phyloP scores from a whole-genome alignment of 2,888 invertebrate species.

The Schrankia costaestrigalis region DNA sequence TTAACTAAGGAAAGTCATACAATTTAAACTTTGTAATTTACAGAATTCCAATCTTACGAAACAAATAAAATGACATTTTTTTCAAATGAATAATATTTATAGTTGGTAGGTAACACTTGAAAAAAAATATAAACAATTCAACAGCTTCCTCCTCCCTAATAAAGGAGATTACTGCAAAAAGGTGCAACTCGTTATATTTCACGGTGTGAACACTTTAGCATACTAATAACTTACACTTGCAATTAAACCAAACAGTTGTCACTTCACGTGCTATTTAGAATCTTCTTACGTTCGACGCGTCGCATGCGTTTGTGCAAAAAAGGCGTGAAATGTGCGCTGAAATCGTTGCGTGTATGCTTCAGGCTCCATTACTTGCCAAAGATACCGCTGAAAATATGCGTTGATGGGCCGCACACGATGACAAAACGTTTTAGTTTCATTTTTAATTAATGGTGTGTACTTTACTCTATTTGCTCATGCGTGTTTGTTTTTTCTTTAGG shows the following conservation, averaged over 20 bases:
- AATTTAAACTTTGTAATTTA: no score
- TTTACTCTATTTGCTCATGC: background rate
- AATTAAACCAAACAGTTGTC: slow-evolving; percentile 65
- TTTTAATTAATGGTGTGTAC: background rate
- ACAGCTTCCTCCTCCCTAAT: no score
- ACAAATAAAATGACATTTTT: no score
- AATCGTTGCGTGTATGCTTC: slow-evolving; percentile 66
- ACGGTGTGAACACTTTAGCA: slow-evolving; percentile 17
- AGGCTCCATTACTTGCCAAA: slow-evolving; percentile 69
- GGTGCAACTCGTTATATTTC: background rate
- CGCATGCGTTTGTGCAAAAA: slow-evolving; percentile 51
- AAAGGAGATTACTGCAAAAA: no score
- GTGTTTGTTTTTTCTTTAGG: no score
- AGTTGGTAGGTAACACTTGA: no score
- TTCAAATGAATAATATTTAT: no score
- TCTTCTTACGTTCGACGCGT: slow-evolving; percentile 52
- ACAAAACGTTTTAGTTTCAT: slow-evolving; percentile 11
- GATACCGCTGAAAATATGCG: slow-evolving; percentile 66
- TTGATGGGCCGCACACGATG: slow-evolving; percentile 73
- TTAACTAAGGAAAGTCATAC: no score
- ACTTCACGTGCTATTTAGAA: slow-evolving; percentile 65
- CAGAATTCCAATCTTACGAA: no score
- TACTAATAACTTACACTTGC: slow-evolving; percentile 39
- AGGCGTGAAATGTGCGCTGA: slow-evolving; percentile 72
- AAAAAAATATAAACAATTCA: no score